Conservation (phyloP, 2,888 invertebrate species). For the Eumerus sabulonum region DNA sequence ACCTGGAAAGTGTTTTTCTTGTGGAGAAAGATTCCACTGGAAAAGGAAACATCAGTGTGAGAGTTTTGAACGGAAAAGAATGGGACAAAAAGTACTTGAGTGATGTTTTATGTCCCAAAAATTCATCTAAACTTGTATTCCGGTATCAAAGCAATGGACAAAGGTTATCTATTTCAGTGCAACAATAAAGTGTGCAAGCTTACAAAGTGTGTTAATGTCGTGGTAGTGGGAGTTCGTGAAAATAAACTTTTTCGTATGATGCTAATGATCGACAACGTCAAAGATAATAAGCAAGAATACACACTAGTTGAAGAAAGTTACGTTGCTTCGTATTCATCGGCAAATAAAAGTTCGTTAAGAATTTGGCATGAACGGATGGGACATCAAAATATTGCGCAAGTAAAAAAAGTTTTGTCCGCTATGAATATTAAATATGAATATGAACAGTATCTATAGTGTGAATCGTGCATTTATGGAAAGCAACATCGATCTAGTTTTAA, state of each 20-base stretch:
- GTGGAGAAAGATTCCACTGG: neutral
- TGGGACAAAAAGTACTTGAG: slow-evolving; percentile 45
- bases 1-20: slow-evolving; percentile 4
- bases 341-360: no score
- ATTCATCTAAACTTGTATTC: slow-evolving; percentile 25
- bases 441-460: slow-evolving; percentile 5
- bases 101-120: slow-evolving; percentile 41
- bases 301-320: neutral
- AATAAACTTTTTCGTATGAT: slow-evolving; percentile 31
- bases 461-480: slow-evolving; percentile 6
- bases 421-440: neutral
- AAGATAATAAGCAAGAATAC: neutral
- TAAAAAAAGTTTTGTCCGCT: slow-evolving; percentile 1
- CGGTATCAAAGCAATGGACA: slow-evolving; percentile 11
- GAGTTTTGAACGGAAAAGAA: slow-evolving; percentile 39
- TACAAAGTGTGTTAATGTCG: slow-evolving; percentile 28
- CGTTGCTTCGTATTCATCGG: neutral
- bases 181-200: slow-evolving; percentile 20
- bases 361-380: slow-evolving; percentile 31
- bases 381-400: slow-evolving; percentile 31
- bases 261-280: neutral
- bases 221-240: slow-evolving; percentile 37
- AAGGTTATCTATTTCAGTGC: slow-evolving; percentile 20
- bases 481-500: neutral
- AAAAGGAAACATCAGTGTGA: slow-evolving; percentile 45